Evolutionary conservation across 1,140 invertebrate genomes (phyloP).

Genomic region (Monomorium pharaonis): DNA sequence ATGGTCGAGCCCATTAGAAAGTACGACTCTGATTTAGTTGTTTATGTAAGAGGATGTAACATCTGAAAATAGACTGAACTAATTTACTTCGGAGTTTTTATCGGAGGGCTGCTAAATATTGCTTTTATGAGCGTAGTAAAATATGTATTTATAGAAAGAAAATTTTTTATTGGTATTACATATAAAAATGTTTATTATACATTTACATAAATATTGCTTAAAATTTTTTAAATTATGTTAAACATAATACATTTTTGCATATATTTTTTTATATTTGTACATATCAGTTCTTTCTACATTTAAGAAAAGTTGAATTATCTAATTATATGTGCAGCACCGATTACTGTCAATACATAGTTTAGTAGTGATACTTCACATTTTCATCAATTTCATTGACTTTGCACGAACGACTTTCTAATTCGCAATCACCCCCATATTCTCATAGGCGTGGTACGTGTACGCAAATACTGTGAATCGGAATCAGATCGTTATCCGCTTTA

Average conservation of each 20-base stretch:
- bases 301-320: background rate
- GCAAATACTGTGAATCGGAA: slow-evolving; percentile 21
- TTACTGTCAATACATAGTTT: background rate
- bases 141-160: background rate
- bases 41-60: background rate
- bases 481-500: slow-evolving; percentile 37
- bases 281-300: background rate
- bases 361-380: background rate
- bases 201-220: background rate
- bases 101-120: background rate
- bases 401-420: background rate
- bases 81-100: background rate
- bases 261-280: background rate
- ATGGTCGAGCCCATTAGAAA: background rate
- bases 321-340: background rate
- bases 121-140: background rate
- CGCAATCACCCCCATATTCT: background rate
- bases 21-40: background rate
- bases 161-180: background rate
- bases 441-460: background rate
- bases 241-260: background rate
- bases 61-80: background rate
- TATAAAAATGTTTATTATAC: background rate
- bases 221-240: background rate
- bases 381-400: slow-evolving; percentile 8